phyloP scores from a whole-genome alignment of 1,140 invertebrate genomes.

The Meloidogyne hapla region DNA sequence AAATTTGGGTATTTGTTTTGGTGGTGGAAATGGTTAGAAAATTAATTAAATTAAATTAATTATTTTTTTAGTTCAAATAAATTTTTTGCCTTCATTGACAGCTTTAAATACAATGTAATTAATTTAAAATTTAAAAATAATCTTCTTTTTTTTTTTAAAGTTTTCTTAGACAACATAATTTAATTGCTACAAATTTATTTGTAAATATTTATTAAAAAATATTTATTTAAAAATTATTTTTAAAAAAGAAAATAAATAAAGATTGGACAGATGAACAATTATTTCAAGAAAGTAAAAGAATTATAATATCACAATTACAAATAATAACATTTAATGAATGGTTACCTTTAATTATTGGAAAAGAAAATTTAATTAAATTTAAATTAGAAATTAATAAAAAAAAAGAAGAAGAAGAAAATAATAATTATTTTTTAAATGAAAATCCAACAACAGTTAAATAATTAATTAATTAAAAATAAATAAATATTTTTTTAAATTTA shows the following conservation, averaged over 20 bases:
- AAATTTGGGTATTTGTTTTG: slow-evolving; percentile 22
- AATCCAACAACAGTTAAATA: background rate
- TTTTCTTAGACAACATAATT: slow-evolving; percentile 72
- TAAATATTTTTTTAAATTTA: slow-evolving; percentile 29
- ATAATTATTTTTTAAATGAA: slow-evolving; percentile 8
- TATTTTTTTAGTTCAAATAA: slow-evolving; percentile 73
- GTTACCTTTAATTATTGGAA: slow-evolving; percentile 65
- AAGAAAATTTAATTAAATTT: slow-evolving; percentile 39
- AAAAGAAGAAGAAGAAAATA: background rate
- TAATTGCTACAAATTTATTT: slow-evolving; percentile 48
- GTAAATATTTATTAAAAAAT: slow-evolving; percentile 33
- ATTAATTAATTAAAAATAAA: no score
- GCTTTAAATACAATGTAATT: slow-evolving; percentile 79
- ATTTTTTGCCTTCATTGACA: slow-evolving; percentile 82
- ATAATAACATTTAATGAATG: slow-evolving; percentile 65
- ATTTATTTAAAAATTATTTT: slow-evolving; percentile 2
- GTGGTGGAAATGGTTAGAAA: slow-evolving; percentile 64
- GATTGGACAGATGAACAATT: slow-evolving; percentile 92
- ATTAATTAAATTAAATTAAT: background rate
- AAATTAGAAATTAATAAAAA: background rate
- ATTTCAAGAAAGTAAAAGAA: slow-evolving; percentile 73
- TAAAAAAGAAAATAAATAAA: slow-evolving; percentile 76
- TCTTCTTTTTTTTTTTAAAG: slow-evolving; percentile 1
- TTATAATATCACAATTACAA: slow-evolving; percentile 69
- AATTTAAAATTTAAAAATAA: no score